Percentiles rank a stretch among this genome's conserved stretches.
Conservation (phyloP, 2,797 vertebrate genomes). For the Carduelis carduelis region DNA sequence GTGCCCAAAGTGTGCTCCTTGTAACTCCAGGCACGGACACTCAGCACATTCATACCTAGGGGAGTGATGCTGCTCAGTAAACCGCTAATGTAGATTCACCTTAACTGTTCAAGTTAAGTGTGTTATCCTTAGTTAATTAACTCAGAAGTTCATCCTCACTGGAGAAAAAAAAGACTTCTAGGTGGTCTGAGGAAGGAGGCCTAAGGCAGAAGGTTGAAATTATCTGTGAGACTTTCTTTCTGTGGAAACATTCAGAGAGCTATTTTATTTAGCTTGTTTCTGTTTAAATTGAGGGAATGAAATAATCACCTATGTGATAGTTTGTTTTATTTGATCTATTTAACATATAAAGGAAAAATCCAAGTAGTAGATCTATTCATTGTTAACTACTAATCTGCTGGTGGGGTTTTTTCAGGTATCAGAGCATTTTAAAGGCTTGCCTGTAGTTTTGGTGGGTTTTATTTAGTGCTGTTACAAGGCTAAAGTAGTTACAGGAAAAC, state of each 20-base stretch:
- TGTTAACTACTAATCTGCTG: background rate
- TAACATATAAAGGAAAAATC: background rate
- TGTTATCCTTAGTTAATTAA: background rate
- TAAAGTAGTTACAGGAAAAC: background rate
- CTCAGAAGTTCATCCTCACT: background rate
- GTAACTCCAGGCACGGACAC: fast-evolving
- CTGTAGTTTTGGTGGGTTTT: background rate
- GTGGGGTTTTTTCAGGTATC: background rate
- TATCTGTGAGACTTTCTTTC: background rate
- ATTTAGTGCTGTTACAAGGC: background rate
- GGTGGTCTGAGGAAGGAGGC: background rate
- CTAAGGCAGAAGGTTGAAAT: background rate
- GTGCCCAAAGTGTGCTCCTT: background rate
- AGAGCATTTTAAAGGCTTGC: background rate
- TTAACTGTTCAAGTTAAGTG: background rate
- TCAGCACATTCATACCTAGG: background rate
- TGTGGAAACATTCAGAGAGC: background rate
- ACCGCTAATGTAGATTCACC: fast-evolving
- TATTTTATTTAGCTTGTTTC: background rate
- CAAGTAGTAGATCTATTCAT: background rate
- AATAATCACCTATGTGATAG: background rate
- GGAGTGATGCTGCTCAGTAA: background rate
- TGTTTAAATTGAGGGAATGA: background rate
- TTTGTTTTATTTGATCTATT: background rate
- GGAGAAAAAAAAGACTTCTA: background rate